Base-by-base conservation (phyloP, 2,113 vertebrate genomes). In the Holacanthus passer region DNA sequence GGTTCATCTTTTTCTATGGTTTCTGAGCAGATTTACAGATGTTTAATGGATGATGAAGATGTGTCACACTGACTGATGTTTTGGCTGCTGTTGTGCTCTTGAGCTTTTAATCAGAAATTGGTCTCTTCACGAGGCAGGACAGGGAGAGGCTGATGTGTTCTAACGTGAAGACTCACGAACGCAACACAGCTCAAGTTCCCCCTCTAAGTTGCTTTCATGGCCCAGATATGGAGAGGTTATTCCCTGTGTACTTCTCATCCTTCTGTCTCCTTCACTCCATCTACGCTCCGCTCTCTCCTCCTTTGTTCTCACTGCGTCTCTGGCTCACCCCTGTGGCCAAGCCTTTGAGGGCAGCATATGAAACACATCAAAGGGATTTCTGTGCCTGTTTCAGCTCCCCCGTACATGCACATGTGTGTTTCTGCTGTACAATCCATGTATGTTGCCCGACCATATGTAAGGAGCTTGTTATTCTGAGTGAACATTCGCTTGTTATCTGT, bases 271-370 rank as follows among this genome's bases (percentile, higher is more conserved):
- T 31, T 77, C 48, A 0, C 77, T 77, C 63, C 35, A 81, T 55
- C 82, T 20, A 31, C 27, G 50, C 84, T 43, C 55, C 19, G 16
- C 32, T 29, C 52, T 68, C 43, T 71, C 63, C 56, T 43, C 55
- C 50, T 76, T 86, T 85, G 62, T 86, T 81, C 69, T 65, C 22
- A n/a, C 74, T 43, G 76, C 17, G 5, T 69, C 53, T 45, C 48
- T 77, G 64, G 72, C 72, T 84, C 80, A 53, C 24, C 81, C 84
- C 69, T 58, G 67, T 66, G 77, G 87, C 64, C 24, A 3, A 62
- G 41, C 62, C 77, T 89, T 79, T 88, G 76, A 80, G 60, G 32
- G 55, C 71, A 78, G 66, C 32, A 27, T 72, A 79, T 89, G 82
- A 82, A 71, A 81, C 71, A 67, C 65, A 69, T 87, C 79, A 89